Evolutionary conservation across 1,140 invertebrate species (phyloP).

Genomic region (Berghia stephanieae): DNA sequence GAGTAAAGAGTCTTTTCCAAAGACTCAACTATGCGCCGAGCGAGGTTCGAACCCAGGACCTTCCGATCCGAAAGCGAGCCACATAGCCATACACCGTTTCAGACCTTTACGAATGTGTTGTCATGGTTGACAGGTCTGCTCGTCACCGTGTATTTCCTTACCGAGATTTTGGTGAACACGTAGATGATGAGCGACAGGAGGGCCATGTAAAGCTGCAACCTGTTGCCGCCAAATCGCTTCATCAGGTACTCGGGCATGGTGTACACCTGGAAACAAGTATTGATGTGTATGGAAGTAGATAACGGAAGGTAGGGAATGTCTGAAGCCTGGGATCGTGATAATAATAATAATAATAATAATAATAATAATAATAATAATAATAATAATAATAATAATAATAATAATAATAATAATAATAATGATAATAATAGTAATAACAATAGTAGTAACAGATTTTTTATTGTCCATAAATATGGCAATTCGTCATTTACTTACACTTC

Average conservation of each 20-base stretch:
- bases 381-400: background rate
- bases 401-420: background rate
- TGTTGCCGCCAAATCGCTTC: conserved; percentile 72
- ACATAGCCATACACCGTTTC: too few species aligned
- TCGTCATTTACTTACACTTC: too few species aligned
- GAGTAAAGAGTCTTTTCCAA: too few species aligned
- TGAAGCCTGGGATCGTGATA: too few species aligned
- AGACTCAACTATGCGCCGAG: too few species aligned
- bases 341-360: background rate
- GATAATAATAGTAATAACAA: background rate
- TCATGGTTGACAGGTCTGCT: too few species aligned
- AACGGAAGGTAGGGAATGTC: background rate
- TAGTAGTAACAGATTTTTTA: background rate
- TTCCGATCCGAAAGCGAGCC: too few species aligned
- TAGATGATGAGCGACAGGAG: conserved; percentile 72
- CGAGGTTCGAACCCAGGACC: too few species aligned
- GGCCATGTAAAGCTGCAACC: conserved; percentile 72
- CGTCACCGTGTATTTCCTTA: too few species aligned
- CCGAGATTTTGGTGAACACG: conserved; percentile 74
- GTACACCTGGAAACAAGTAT: conserved; percentile 65
- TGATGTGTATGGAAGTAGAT: background rate
- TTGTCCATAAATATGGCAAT: too few species aligned
- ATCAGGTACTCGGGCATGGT: conserved; percentile 74
- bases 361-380: background rate
- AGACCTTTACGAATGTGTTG: too few species aligned